Evolutionary conservation across 1,140 invertebrate species (phyloP), one percentile per base, ranked within the genome.

Genomic region (Hyposmocoma kahamanoa): DNA sequence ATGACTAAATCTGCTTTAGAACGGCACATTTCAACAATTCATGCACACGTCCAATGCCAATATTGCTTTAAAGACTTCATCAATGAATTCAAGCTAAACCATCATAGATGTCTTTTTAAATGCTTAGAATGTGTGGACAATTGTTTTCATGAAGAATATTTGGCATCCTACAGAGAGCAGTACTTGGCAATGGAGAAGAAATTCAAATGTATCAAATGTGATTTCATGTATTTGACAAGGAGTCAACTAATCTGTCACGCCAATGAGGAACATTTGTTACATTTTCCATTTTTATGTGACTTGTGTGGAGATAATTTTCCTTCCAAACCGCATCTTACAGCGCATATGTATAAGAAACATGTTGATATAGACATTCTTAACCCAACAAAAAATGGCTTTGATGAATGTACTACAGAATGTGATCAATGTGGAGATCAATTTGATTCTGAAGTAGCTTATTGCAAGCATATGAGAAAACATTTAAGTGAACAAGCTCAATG

Each of bases 121-220:
- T 69, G 66, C 32, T 53, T 53, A 0, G 66, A 69, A 32, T 69
- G 66, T 30, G 32, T 43, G 32, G 50, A 61, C 6, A 58, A 54
- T 0, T 69, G 66, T 22, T 44, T 69, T 9, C 66, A 69, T 53
- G 52, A 61, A 13, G 57, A 43, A 18, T 69, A 69, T 45, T 34
- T 69, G 11, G 36, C 51, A 13, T 53, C 55, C 6, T 66, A 59
- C 24, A 59, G 62, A 26, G 53, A 69, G 5, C 59, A 66, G 41
- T 28, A 60, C 13, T 22, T 58, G 20, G 55, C 43, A 10, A 52
- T 61, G 21, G 42, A 28, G 0, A 45, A 42, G 10, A 59, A 58
- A 13, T 53, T 66, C 8, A 47, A 47, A 30, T 69, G 66, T 32
- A 22, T 56, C 4, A 58, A 69, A 51, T 69, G 66, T 32, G 62